A percentile compares a stretch with the other conserved stretches of the same genome.
Evolutionary conservation across 2,797 vertebrate genomes (phyloP).

Genomic region (Tiaroga cobitis): DNA sequence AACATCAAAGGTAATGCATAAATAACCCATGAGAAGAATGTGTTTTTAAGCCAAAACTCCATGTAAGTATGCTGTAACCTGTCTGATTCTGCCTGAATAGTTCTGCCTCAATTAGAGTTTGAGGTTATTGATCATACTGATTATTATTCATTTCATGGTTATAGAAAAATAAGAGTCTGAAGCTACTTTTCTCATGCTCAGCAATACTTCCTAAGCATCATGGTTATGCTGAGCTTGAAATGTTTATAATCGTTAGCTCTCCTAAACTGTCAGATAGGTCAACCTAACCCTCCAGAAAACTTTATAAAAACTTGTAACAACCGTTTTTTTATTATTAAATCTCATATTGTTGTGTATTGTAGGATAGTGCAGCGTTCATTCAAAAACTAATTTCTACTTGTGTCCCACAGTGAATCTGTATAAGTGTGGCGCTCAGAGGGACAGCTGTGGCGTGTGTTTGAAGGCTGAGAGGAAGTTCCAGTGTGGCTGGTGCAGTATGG

Average conservation of each 20-base stretch:
- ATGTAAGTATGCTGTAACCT: background rate
- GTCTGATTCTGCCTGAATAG: background rate
- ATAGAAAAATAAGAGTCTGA: background rate
- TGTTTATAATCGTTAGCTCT: background rate
- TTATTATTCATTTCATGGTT: constrained; percentile 9
- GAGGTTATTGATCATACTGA: background rate
- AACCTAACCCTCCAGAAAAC: background rate
- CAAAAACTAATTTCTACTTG: background rate
- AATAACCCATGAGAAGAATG: background rate
- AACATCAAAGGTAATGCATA: constrained; percentile 86
- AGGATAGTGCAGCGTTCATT: background rate
- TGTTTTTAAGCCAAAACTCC: background rate
- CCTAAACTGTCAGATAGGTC: constrained; percentile 5
- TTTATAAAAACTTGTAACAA: background rate
- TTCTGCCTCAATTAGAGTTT: background rate
- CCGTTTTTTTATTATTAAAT: background rate
- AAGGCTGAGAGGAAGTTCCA: constrained; percentile 95
- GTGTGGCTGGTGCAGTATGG: constrained; percentile 94
- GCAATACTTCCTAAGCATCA: background rate
- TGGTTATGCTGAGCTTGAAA: background rate
- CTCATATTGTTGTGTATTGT: background rate
- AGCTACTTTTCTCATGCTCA: constrained; percentile 11
- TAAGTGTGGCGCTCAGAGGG: constrained; percentile 94
- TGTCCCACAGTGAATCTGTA: constrained; percentile 89
- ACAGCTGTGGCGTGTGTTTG: constrained; percentile 97